A percentile compares a stretch with the other conserved stretches of the same genome.
Evolutionary conservation across 1,140 invertebrate genomes (phyloP).

Genomic region (Aphelinus certus): DNA sequence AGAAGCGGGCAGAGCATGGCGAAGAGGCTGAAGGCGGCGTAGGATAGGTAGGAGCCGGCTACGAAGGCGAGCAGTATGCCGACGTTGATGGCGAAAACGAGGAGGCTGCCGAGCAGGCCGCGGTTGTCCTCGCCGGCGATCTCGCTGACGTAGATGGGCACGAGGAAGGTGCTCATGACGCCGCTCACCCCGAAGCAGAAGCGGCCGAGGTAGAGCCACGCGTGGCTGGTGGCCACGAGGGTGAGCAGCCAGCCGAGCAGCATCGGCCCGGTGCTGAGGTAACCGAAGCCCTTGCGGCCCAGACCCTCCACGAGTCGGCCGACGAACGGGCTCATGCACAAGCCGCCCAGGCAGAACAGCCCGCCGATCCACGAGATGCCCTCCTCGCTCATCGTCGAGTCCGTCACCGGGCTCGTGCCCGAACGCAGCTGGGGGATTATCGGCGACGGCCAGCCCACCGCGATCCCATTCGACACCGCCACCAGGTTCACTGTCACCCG

Average conservation of each 20-base stretch:
- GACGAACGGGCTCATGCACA: constrained; percentile 50
- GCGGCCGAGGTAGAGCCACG: constrained; percentile 53
- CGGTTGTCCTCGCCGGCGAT: constrained; percentile 67
- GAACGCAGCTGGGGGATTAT: constrained; percentile 62
- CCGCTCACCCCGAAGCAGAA: constrained; percentile 64
- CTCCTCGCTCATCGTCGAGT: constrained; percentile 59
- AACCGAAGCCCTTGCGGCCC: constrained; percentile 59
- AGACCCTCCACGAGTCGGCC: constrained; percentile 54
- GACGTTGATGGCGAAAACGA: constrained; percentile 66
- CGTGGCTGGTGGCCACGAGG: constrained; percentile 51
- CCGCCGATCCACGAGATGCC: constrained; percentile 65
- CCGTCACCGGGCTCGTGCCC: constrained; percentile 55
- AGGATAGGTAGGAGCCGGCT: constrained; percentile 67
- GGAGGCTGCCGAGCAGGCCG: constrained; percentile 67
- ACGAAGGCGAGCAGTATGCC: constrained; percentile 70
- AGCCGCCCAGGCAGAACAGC: constrained; percentile 55
- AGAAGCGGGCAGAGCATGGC: constrained; percentile 61
- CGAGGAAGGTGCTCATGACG: constrained; percentile 63
- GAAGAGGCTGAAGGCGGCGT: constrained; percentile 60
- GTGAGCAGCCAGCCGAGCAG: constrained; percentile 56
- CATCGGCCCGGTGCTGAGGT: constrained; percentile 48
- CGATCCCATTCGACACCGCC: constrained; percentile 63
- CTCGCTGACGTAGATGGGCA: constrained; percentile 71
- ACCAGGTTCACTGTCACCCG: constrained; percentile 64
- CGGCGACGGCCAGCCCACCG: constrained; percentile 68